Evolutionary conservation across 2,797 vertebrate genomes (phyloP), one percentile per base, ranked within the genome.

Genomic region (Phataginus tricuspis): DNA sequence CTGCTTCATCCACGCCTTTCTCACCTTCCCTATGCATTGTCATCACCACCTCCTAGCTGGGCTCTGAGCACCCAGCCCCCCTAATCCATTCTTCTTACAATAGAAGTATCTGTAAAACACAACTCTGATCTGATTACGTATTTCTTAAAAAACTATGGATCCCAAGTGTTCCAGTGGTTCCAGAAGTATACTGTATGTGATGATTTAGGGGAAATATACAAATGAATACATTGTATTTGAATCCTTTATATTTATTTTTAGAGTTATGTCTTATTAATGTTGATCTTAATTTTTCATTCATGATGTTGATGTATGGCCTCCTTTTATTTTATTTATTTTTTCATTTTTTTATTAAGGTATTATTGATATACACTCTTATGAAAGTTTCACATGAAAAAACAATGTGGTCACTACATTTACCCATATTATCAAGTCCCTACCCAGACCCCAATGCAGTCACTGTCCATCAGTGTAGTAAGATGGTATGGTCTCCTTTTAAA

Each of bases 91-190:
- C 34, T 37, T 29, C 23, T 4, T 39, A 51, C 64, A 49, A 6
- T 27, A 14, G 27, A 66, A 57, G 19, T 23, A 1, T 68, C n/a
- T n/a, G 7, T 11, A 13, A 55, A 53, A 37, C 64, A 10, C 23
- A 18, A 63, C 55, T 57, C 45, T 27, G 68, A 75, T 21, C 42
- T 1, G 14, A n/a, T 19, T 18, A 0, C 0, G 7, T 1, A 5
- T 61, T 59, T 49, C 29, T 79, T 71, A 78, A 85, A 72, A 49
- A 31, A 23, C 29, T 1, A 0, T 23, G 21, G 68, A 59, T 37
- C 59, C 74, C 49, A 49, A 49, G 34, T 42, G 27, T 71, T 80
- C 69, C 27, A 9, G 0, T 0, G 12, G 71, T 51, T 55, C 39
- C 3, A 5, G 31, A 64, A 91, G 13, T 31, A 12, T 1, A 13